phyloP scores from a whole-genome alignment of 2,113 vertebrate species.

The Elephantulus edwardii region DNA sequence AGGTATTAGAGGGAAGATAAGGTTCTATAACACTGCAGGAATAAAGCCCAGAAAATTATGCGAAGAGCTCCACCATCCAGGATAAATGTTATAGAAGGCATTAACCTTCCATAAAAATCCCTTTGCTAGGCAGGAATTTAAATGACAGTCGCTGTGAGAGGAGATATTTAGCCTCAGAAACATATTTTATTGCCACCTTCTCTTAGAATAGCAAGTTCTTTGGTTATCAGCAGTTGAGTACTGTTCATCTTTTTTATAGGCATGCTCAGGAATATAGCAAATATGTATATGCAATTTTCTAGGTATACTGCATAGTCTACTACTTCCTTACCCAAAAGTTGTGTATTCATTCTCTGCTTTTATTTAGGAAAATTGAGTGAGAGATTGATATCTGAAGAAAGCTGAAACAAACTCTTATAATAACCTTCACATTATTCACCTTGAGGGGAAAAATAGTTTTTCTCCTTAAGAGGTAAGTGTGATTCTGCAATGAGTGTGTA shows the following conservation, averaged over 20 bases:
- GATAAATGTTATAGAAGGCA: constrained; percentile 83
- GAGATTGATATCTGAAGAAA: constrained; percentile 46
- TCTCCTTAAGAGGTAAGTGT: not conserved
- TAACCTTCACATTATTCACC: constrained; percentile 39
- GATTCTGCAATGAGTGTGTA: constrained; percentile 46
- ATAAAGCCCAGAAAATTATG: constrained; percentile 82
- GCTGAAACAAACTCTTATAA: constrained; percentile 26
- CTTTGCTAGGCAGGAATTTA: constrained; percentile 82
- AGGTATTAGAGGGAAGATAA: constrained; percentile 74
- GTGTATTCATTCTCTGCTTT: not conserved
- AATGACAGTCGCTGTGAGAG: constrained; percentile 76
- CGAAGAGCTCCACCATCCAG: constrained; percentile 78
- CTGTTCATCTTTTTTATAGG: constrained; percentile 55
- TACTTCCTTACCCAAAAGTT: not conserved
- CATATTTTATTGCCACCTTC: constrained; percentile 70
- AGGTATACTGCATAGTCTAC: not conserved
- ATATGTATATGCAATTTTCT: not conserved
- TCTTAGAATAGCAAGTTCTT: constrained; percentile 76
- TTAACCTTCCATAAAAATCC: constrained; percentile 84
- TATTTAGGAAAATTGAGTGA: constrained; percentile 50
- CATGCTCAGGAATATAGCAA: constrained; percentile 35
- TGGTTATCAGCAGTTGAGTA: constrained; percentile 66
- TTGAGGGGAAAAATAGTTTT: constrained; percentile 40
- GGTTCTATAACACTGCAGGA: constrained; percentile 77
- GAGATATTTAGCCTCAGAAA: constrained; percentile 76